Evolutionary conservation across 1,140 invertebrate species (phyloP), one percentile per base, ranked within the genome.

Genomic region (Drosophila varians): DNA sequence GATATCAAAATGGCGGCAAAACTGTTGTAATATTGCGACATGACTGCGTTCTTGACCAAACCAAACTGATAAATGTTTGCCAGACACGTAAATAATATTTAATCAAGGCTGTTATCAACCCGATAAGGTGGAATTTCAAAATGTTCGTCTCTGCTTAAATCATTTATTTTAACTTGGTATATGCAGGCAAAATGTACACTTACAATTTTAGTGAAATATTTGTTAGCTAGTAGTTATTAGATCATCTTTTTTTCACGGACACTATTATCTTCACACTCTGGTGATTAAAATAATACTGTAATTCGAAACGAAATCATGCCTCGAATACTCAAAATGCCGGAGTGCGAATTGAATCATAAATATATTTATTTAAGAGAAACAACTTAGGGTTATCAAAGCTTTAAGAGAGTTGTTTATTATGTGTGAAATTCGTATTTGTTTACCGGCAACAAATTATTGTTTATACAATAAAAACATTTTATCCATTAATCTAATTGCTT

Each of bases 1-100:
- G 52, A 56, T 9, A 86, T 23, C 26, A 83, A 4, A 6, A 83
- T 21, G 11, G 54, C 72, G n/a, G 46, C 51, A 12, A 68, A 43
- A 11, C 56, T 55, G 23, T 36, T 21, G 0, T 23, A 18, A 21
- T 9, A 11, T 11, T 43, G 45, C 9, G 34, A 19, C 79, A 82
- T 84, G 14, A 38, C n/a, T 38, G 34, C 28, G 18, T 26, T 36
- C 12, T 18, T 31, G 9, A 3, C 18, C 36, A 43, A 16, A 16
- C 8, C 8, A 47, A 53, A 72, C 69, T 72, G 48, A 53, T 7
- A 31, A 31, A n/a, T 31, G 28, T 31, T 31, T 31, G 11, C 1
- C 9, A 11, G 3, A 31, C 28, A 11, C 11, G 9, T 31, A 9
- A 9, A 28, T 28, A 28, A 7, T 28, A 8, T n/a, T n/a, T n/a